Conservation (phyloP, 2,113 vertebrate species). For the Labeo catla region DNA sequence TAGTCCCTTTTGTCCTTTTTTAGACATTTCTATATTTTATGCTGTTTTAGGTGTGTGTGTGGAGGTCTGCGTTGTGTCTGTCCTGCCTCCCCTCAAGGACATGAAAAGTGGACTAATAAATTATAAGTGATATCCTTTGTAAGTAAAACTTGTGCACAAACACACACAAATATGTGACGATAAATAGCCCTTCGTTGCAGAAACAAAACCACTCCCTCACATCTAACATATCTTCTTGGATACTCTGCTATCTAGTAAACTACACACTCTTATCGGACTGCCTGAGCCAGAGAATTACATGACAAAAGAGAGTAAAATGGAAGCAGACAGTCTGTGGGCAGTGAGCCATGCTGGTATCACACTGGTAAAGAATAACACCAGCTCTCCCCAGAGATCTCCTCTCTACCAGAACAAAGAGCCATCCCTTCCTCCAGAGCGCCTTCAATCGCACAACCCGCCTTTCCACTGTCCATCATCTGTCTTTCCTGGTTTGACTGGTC, state of each 20-base stretch:
- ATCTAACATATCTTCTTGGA: neutral
- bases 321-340: constrained; percentile 45
- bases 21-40: neutral
- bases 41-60: constrained; percentile 6
- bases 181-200: constrained; percentile 5
- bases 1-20: constrained; percentile 29
- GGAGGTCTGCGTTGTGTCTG: constrained; percentile 38
- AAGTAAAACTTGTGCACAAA: neutral
- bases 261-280: constrained; percentile 35
- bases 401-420: constrained; percentile 45
- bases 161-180: neutral
- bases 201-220: constrained; percentile 37
- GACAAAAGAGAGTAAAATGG: constrained; percentile 39
- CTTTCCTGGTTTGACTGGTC: neutral
- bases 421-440: constrained; percentile 34
- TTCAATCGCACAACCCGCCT: neutral
- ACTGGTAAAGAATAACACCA: constrained; percentile 28
- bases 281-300: constrained; percentile 25
- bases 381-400: constrained; percentile 23
- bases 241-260: constrained; percentile 19
- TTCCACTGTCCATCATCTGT: neutral
- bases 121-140: constrained; percentile 24
- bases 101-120: constrained; percentile 46
- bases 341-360: constrained; percentile 16
- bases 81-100: constrained; percentile 8